Conservation (phyloP, 2,113 vertebrate species). For the Recurvirostra avosetta region DNA sequence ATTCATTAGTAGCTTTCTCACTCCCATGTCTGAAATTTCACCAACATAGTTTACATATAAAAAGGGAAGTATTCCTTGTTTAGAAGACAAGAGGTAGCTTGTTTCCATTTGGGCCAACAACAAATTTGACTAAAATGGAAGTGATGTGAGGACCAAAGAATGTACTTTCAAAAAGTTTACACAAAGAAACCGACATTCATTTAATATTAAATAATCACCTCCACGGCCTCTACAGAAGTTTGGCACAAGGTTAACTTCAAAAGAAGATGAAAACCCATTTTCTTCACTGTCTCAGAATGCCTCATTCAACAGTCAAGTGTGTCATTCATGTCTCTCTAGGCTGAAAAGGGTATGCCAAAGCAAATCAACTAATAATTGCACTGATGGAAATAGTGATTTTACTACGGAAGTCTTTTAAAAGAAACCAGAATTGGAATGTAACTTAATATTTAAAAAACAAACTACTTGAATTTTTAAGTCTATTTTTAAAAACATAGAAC, state of each 20-base stretch:
- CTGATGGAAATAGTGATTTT: neutral
- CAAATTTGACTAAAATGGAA: neutral
- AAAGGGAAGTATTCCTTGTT: neutral
- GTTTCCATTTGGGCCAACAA: neutral
- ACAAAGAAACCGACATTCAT: neutral
- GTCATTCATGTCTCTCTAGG: neutral
- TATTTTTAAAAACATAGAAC: neutral
- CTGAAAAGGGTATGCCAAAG: neutral
- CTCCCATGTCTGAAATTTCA: neutral
- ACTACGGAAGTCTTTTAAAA: neutral
- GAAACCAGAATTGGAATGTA: constrained; percentile 24
- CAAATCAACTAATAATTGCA: constrained; percentile 4
- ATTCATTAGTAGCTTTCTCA: neutral
- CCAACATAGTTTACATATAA: neutral
- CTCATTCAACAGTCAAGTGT: constrained; percentile 7
- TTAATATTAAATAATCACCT: neutral
- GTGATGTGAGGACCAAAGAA: neutral
- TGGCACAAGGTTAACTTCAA: neutral
- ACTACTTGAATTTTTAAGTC: neutral
- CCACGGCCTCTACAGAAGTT: neutral
- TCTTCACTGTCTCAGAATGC: neutral
- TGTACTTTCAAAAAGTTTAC: neutral
- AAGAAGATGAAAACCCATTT: neutral
- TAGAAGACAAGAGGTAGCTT: neutral
- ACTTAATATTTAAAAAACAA: constrained; percentile 22